Base-by-base conservation (phyloP, 2,888 invertebrate species). In the Dascillus cervinus region DNA sequence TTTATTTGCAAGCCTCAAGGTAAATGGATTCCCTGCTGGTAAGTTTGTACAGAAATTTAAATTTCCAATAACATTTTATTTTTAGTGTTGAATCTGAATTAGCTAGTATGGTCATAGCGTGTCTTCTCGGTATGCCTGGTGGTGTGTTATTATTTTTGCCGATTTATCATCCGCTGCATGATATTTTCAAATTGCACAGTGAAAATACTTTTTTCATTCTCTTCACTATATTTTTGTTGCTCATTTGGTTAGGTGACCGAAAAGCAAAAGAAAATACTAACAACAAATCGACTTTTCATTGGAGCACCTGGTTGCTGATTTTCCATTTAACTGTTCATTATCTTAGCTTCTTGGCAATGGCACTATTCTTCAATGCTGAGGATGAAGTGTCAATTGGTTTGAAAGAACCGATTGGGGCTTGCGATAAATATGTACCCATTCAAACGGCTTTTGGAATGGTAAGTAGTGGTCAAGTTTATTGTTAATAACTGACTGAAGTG, bases 131-230 rank as follows among this genome's bases (percentile, higher is more conserved):
- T 11, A 79, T 82, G 71, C 80, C 82, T 2, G 75, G 80, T 0
- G 85, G 86, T 0, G 73, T 83, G 1, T 53, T 82, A 2, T 64
- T 82, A 51, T 86, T 87, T 56, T 60, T 82, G 8, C 74, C 79
- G 0, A 64, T 85, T 39, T 87, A 87, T 62, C 86, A 87, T 50
- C 79, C 82, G 0, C 67, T 86, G 1, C 86, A 86, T 55, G 86
- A 87, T 54, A 56, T 71, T 8, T 68, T 62, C 43, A 66, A 72
- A 10, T 69, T 87, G 17, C 83, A 83, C 58, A 72, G 81, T 0
- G 85, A 85, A 67, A 74, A 82, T 11, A 79, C 82, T 3, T 77
- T 78, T 51, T 74, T 82, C 56, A 58, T 78, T 14, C 62, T 85
- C 10, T 70, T 82, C 25, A 54, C 72, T 1, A 58, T 79, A 19